phyloP scores from a whole-genome alignment of 37 sponge, comb jelly and placozoan genomes.

The Agelas oroides region DNA sequence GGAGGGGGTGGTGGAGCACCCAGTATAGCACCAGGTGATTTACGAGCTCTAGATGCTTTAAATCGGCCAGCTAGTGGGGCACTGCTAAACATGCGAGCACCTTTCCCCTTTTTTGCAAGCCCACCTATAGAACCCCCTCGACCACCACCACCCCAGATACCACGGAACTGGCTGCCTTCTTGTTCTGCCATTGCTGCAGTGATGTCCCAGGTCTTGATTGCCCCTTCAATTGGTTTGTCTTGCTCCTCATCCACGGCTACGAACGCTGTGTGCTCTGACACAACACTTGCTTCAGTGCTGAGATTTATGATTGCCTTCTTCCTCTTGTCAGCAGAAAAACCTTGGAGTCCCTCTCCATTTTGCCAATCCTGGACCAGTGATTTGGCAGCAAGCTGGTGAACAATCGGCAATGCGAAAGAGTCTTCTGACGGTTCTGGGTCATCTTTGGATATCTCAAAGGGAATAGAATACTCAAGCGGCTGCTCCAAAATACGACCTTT shows the following conservation, averaged over 20 bases:
- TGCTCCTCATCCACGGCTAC: conserved; percentile 76
- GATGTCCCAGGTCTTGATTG: conserved; percentile 63
- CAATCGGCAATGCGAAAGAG: conserved; percentile 30
- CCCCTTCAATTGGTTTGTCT: conserved; percentile 64
- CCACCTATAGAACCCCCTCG: no score
- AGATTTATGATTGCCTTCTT: conserved; percentile 55
- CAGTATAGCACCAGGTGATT: no score
- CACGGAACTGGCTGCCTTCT: neutral
- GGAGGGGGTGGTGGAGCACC: no score
- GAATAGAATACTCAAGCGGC: conserved; percentile 36
- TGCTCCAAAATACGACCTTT: conserved; percentile 47
- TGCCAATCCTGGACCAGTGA: conserved; percentile 64
- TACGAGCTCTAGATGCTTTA: no score
- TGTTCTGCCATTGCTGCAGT: conserved; percentile 21
- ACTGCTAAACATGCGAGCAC: no score
- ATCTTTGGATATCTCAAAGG: conserved; percentile 5
- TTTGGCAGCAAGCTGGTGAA: conserved; percentile 86
- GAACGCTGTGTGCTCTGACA: conserved; percentile 75
- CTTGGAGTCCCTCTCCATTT: neutral
- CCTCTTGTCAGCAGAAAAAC: conserved; percentile 4
- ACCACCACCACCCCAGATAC: no score
- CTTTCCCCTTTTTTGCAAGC: no score
- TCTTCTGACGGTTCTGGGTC: neutral
- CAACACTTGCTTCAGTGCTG: conserved; percentile 70
- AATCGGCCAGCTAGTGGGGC: no score